Evolutionary conservation across 2,797 vertebrate genomes (phyloP).

Genomic region (Chiloscyllium punctatum): DNA sequence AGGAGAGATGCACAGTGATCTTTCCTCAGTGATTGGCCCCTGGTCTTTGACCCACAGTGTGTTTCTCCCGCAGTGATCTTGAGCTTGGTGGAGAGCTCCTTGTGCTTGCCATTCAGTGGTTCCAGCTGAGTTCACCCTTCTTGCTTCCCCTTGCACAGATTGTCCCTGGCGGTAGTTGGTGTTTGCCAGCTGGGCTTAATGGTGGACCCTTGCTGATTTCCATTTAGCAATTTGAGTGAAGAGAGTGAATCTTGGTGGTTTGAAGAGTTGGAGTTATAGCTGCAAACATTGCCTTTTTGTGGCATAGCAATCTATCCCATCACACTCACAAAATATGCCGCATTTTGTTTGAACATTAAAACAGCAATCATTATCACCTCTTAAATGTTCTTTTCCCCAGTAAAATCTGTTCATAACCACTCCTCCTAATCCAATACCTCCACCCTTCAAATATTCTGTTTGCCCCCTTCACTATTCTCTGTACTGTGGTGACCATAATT

Average conservation of each 20-base stretch:
- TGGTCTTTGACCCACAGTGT: neutral
- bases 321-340: neutral
- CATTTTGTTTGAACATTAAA: neutral
- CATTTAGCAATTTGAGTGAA: neutral
- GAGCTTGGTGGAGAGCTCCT: neutral
- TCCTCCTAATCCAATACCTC: neutral
- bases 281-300: neutral
- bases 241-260: neutral
- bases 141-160: neutral
- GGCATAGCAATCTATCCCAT: neutral
- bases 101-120: neutral
- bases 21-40: neutral
- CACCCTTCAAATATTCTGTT: neutral
- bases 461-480: neutral
- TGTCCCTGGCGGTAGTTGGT: neutral
- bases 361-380: neutral
- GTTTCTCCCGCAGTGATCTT: neutral
- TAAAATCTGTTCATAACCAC: neutral
- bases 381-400: neutral
- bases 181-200: neutral
- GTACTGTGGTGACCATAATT: neutral
- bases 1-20: too few relatives aligned
- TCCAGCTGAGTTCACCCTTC: neutral
- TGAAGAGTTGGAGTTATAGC: neutral
- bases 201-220: neutral